Base-by-base conservation (phyloP, 2,888 invertebrate species). In the Calameuta filiformis region DNA sequence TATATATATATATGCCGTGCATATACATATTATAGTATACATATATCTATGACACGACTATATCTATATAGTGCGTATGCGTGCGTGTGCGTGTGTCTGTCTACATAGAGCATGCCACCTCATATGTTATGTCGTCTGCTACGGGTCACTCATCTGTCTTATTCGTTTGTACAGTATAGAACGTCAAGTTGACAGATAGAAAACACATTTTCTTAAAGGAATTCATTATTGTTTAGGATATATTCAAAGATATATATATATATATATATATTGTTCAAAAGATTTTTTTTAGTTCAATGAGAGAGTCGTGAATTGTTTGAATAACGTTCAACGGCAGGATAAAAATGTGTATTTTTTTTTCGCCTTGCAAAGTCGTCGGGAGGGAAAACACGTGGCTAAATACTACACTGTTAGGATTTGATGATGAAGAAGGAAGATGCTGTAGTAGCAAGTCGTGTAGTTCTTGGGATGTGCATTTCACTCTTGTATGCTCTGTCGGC, bases 101-200 rank as follows among this genome's bases (percentile, higher is more conserved):
- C 83, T 83, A 83, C 76, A 87, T 89, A 89, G 88, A 89, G 89
- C 89, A 89, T 89, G 89, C 84, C 83, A 87, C 83, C 84, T 87
- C 85, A 83, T 79, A 81, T 85, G 78, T 83, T 84, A 81, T 81
- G 34, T 71, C 71, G 12, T 56, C 82, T 79, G 77, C 84, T 81
- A 82, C 83, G 83, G 82, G 80, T 79, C 33, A 83, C 81, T 83
- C 56, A 56, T 85, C 81, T 82, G 77, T 83, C 77, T 80, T 76
- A 79, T 73, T 69, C 78, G 79, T 79, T 80, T 82, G 73, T 80
- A 77, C 73, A 81, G 56, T 56, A 56, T 23, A 56, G 9, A 56
- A 23, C 1, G 15, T 56, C 56, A 56, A 56, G 56, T 56, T 6
- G 2, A 56, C 9, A 56, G 23, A 23, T 56, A 23, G 9, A 56